Evolutionary conservation across 2,797 vertebrate species (phyloP), one percentile per base, ranked within the genome.

Genomic region (Macrochelys suwanniensis): DNA sequence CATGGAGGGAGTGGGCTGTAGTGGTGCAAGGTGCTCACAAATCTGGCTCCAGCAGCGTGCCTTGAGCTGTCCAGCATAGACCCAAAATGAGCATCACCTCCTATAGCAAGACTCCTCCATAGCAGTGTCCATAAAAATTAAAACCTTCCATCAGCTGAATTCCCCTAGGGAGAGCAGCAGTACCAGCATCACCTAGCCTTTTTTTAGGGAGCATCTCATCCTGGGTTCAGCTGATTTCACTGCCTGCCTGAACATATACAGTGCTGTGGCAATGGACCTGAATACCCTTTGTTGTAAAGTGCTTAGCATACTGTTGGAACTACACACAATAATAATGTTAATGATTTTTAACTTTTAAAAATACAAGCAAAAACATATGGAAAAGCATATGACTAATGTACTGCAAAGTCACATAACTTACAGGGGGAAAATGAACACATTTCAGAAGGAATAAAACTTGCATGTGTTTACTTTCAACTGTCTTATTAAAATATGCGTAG

Each of bases 161-260:
- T 61, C 68, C 31, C 76, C 56, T 23, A 85, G 84, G 78, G 86
- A 87, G 21, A 85, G 33, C 0, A 89, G 26, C 33, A 90, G 4
- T 15, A 59, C 68, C 5, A 85, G 16, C 31, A 51, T 0, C 25
- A 9, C 6, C n/a, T 89, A 87, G 59, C 15, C 26, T 6, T 28
- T 57, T 28, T 57, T 57, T 57, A 33, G 12, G 17, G 37, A 71
- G 23, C 42, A 76, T 76, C 6, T 26, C 23, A 45, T 11, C 71
- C 45, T 49, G 25, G 74, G 45, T 49, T 57, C 49, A 76, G 74
- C 51, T 21, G 6, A 9, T 19, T 50, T 0, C 0, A 54, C 12
- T 82, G 6, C 71, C 11, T 7, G 85, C 37, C 11, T 76, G 49
- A 16, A 47, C 7, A 16, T 1, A 1, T 4, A n/a, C 5, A 88